Conservation (phyloP, 2,888 invertebrate species). For the Phytoseiulus persimilis region DNA sequence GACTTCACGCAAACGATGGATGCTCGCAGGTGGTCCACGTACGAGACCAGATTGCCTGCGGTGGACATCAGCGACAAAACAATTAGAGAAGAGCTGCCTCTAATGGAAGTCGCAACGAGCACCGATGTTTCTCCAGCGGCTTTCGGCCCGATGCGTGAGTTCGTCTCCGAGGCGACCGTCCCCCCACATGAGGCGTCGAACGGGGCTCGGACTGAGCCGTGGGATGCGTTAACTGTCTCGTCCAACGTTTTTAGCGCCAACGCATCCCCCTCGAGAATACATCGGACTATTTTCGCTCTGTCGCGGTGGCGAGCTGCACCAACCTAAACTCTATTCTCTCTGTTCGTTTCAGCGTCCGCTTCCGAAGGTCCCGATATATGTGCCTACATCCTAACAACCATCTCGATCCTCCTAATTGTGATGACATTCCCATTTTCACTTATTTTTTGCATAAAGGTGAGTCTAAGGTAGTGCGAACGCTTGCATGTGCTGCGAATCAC, state of each 20-base stretch:
- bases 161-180: neutral
- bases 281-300: no score
- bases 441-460: slow-evolving; percentile 74
- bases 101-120: neutral
- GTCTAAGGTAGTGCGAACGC: slow-evolving; percentile 40
- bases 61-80: slow-evolving; percentile 10
- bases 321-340: neutral
- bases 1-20: neutral
- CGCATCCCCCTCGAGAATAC: no score
- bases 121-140: slow-evolving; percentile 10
- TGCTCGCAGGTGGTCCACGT: neutral
- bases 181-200: neutral
- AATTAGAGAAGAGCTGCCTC: slow-evolving; percentile 28
- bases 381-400: slow-evolving; percentile 64
- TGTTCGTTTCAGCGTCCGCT: slow-evolving; percentile 52
- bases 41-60: neutral
- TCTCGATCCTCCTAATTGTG: slow-evolving; percentile 65
- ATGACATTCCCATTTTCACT: slow-evolving; percentile 72
- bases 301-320: neutral
- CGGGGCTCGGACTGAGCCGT: neutral
- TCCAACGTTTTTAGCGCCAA: no score
- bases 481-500: slow-evolving; percentile 26
- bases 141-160: slow-evolving; percentile 12
- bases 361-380: slow-evolving; percentile 60
- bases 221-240: neutral